These are phyloP conservation scores for Drymodes brunneopygia DNA, from an alignment of 2,113 vertebrate species.

Conservation along the genomic window DNA sequence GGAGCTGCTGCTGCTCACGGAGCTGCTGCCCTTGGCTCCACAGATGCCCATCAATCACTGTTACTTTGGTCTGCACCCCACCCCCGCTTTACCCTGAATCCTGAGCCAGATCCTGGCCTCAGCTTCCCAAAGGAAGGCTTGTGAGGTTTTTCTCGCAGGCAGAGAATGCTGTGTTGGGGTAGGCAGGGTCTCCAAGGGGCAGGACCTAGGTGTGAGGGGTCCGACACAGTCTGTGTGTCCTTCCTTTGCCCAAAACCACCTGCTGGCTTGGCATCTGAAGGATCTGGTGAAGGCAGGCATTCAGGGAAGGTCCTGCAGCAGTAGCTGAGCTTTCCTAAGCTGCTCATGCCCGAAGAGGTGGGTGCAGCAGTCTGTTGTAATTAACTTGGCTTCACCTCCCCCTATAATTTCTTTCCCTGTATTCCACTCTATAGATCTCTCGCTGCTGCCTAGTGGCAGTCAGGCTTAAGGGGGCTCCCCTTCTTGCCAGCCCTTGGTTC, in stretches of 20 bases:
- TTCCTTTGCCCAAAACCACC: rapidly evolving
- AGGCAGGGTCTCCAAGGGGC: not conserved
- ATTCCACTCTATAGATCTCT: not conserved
- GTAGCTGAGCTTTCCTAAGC: not conserved
- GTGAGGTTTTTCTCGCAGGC: not conserved
- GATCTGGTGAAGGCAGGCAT: rapidly evolving
- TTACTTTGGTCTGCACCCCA: not conserved
- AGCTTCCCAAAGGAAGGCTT: not conserved
- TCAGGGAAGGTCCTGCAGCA: rapidly evolving
- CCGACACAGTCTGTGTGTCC: rapidly evolving
- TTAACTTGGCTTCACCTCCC: not conserved
- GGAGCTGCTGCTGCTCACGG: rapidly evolving
- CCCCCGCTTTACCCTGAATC: not conserved
- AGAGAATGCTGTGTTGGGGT: not conserved
- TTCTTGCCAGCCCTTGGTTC: not conserved
- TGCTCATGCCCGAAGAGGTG: not conserved
- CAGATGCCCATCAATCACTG: rapidly evolving
- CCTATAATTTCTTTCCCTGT: no score
- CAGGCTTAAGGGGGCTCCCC: not conserved
- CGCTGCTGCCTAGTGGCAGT: rapidly evolving
- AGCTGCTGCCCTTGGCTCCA: not conserved
- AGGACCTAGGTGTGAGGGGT: not conserved
- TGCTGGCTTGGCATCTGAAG: rapidly evolving
- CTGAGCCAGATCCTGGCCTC: not conserved
- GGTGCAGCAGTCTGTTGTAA: not conserved